Evolutionary conservation across 2,113 vertebrate species (phyloP).

Genomic region (Ranitomeya variabilis): DNA sequence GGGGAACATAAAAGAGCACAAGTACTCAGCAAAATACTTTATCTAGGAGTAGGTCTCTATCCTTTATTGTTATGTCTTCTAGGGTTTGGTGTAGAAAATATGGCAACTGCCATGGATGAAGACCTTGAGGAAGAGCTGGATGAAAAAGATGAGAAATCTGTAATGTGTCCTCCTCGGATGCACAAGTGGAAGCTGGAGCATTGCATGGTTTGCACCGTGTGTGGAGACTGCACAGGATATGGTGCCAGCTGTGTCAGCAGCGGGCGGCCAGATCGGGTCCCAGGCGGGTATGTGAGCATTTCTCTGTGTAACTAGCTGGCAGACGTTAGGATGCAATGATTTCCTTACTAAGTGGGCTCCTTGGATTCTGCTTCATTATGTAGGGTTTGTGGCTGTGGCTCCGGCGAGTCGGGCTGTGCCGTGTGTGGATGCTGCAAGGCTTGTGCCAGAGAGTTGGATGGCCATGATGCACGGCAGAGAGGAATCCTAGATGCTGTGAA

Average conservation of each 20-base stretch:
- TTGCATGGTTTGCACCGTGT: conserved; percentile 99
- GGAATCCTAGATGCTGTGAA: conserved; percentile 98
- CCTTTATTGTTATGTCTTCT: not conserved
- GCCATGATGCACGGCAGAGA: conserved; percentile 94
- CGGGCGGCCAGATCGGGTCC: conserved; percentile 92
- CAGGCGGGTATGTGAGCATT: conserved; percentile 85
- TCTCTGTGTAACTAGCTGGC: too few species aligned
- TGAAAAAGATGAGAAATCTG: conserved; percentile 96
- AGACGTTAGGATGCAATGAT: not conserved
- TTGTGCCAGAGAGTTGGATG: conserved; percentile 94
- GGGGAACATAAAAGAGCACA: too few species aligned
- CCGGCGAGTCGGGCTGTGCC: conserved; percentile 96
- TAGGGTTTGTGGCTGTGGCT: conserved; percentile 98
- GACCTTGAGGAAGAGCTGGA: conserved; percentile 96
- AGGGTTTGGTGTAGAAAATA: conserved; percentile 96
- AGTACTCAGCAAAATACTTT: too few species aligned
- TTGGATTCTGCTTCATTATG: conserved; percentile 45
- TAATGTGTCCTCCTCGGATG: conserved; percentile 98
- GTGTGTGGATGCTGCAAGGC: conserved; percentile 97
- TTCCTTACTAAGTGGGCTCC: not conserved
- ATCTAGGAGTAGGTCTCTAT: too few species aligned
- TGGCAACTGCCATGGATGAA: conserved; percentile 99
- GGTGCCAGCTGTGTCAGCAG: conserved; percentile 98
- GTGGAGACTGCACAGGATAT: conserved; percentile 96
- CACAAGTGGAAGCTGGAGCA: conserved; percentile 99